phyloP scores from a whole-genome alignment of 2,113 vertebrate genomes.

The Tichodroma muraria region DNA sequence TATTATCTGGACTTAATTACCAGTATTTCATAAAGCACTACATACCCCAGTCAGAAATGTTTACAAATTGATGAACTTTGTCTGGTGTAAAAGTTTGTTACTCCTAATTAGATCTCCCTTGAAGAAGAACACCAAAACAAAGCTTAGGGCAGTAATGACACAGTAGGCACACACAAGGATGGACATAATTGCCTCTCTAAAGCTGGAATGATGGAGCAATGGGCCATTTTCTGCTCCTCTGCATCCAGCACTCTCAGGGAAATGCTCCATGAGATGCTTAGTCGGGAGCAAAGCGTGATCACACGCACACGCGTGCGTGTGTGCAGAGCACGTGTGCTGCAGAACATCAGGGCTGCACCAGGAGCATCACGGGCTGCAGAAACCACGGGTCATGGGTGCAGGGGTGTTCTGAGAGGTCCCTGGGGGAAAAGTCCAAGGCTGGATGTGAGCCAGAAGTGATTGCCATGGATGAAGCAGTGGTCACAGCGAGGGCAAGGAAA shows the following conservation, averaged over 20 bases:
- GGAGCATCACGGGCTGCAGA: fast-evolving
- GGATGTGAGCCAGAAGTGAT: neutral
- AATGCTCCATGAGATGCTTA: neutral
- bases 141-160: neutral
- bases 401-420: fast-evolving
- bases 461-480: neutral
- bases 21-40: neutral
- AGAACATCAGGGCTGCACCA: neutral
- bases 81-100: neutral
- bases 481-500: neutral
- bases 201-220: neutral
- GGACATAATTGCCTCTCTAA: neutral
- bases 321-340: neutral
- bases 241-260: neutral
- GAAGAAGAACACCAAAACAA: neutral
- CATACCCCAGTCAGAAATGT: neutral
- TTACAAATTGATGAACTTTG: constrained; percentile 9
- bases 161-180: neutral
- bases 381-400: fast-evolving
- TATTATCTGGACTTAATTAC: constrained; percentile 1
- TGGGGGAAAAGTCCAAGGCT: neutral
- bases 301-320: fast-evolving
- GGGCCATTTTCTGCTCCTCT: neutral
- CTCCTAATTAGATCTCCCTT: constrained; percentile 8
- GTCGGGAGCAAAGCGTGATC: fast-evolving